Evolutionary conservation across 2,113 vertebrate species (phyloP).

Genomic region (Nothocercus julius): DNA sequence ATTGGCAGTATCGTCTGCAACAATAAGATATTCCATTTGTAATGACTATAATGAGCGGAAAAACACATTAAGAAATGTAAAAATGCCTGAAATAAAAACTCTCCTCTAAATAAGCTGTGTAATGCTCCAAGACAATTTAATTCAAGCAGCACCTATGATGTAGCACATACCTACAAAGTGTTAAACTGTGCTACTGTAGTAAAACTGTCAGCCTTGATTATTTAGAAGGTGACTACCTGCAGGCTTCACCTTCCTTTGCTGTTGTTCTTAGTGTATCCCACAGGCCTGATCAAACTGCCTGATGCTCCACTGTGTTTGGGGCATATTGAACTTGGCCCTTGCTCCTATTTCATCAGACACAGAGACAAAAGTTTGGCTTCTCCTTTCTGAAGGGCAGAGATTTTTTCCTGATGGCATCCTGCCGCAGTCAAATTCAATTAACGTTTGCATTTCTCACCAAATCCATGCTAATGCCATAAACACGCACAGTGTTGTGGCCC

Average conservation of each 20-base stretch:
- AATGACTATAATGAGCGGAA: not conserved
- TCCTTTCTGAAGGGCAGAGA: slow-evolving; percentile 19
- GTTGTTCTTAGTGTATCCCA: slow-evolving; percentile 46
- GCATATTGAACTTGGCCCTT: slow-evolving; percentile 13
- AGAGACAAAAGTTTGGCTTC: slow-evolving; percentile 45
- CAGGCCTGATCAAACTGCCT: slow-evolving; percentile 22
- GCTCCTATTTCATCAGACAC: slow-evolving; percentile 37
- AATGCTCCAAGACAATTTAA: not conserved
- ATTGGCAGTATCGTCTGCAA: not conserved
- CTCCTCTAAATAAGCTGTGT: not conserved
- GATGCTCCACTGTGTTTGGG: not conserved
- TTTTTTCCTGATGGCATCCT: slow-evolving; percentile 24
- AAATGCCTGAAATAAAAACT: slow-evolving; percentile 24
- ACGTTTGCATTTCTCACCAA: not conserved
- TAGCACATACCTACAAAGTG: slow-evolving; percentile 48
- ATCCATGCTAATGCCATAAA: not conserved
- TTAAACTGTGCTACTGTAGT: slow-evolving; percentile 57
- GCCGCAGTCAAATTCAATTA: slow-evolving; percentile 19
- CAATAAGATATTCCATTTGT: not conserved
- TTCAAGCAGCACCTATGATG: not conserved
- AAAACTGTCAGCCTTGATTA: slow-evolving; percentile 64
- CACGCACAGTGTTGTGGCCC: not conserved
- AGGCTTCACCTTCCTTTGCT: slow-evolving; percentile 38
- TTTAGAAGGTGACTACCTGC: slow-evolving; percentile 64
- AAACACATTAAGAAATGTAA: not conserved